Percentiles rank a stretch among this genome's conserved stretches.
These are phyloP conservation scores for Eulemur mongoz DNA, from an alignment of 2,797 vertebrate genomes.

Conservation along the genomic window DNA sequence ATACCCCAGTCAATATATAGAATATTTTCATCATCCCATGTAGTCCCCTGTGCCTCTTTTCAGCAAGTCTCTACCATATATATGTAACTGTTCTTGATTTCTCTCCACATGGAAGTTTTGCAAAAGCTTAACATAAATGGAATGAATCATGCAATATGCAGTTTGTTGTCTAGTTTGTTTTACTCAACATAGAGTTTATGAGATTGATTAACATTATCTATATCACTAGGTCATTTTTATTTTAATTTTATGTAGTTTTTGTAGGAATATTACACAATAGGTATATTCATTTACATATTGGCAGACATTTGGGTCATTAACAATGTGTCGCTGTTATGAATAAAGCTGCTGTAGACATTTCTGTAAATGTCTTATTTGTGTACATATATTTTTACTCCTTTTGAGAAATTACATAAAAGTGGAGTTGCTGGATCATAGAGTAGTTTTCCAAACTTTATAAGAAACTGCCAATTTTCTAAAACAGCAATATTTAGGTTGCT, in stretches of 20 bases:
- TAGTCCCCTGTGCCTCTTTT: background rate
- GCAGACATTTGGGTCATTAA: background rate
- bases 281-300: background rate
- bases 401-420: background rate
- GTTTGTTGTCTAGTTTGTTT: background rate
- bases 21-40: background rate
- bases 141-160: background rate
- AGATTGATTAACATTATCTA: background rate
- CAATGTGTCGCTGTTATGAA: background rate
- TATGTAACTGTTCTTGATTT: background rate
- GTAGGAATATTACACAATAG: background rate
- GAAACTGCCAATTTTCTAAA: background rate
- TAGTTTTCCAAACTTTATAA: background rate
- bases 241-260: background rate
- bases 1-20: background rate
- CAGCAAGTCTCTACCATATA: background rate
- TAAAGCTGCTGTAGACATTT: background rate
- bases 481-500: background rate
- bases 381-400: background rate
- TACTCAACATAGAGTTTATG: background rate
- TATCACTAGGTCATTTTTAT: background rate
- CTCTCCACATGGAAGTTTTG: background rate
- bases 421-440: background rate
- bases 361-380: background rate
- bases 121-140: background rate